A percentile compares a stretch with the other conserved stretches of the same genome.
Evolutionary conservation across 2,888 invertebrate species (phyloP).

Genomic region (Nemapogon koenigi): DNA sequence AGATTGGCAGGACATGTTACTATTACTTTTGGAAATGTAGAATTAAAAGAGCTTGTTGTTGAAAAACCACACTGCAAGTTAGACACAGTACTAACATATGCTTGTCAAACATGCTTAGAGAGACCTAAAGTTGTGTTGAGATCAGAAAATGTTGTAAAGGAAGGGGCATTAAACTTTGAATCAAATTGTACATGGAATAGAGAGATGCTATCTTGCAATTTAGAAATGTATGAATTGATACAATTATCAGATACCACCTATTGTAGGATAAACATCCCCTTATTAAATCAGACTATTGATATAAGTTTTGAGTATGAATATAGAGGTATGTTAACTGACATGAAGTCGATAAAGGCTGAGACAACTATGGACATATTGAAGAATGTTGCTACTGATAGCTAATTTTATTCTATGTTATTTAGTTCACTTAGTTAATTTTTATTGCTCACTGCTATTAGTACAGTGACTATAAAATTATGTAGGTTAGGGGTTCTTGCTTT

Average conservation of each 20-base stretch:
- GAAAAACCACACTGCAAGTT: slow-evolving; percentile 1
- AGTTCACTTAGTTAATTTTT: background rate
- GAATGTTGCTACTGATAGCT: background rate
- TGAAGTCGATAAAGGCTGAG: background rate
- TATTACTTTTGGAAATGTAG: background rate
- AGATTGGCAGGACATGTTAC: slow-evolving; percentile 1
- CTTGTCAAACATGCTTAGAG: background rate
- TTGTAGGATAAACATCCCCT: background rate
- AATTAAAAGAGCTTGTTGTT: slow-evolving; percentile 3
- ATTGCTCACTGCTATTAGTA: background rate
- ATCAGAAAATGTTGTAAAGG: background rate
- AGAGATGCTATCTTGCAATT: background rate
- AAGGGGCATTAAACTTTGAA: background rate
- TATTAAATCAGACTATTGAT: background rate
- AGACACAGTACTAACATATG: background rate
- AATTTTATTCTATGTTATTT: background rate
- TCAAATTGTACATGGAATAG: background rate
- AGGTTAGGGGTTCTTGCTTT: background rate
- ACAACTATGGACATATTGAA: background rate
- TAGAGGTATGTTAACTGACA: background rate
- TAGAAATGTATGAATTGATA: background rate
- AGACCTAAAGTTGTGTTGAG: background rate
- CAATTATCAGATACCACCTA: background rate
- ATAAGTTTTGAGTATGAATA: background rate
- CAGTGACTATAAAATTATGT: background rate